Base-by-base conservation (phyloP, 2,888 invertebrate species). In the Elaeidobius kamerunicus region DNA sequence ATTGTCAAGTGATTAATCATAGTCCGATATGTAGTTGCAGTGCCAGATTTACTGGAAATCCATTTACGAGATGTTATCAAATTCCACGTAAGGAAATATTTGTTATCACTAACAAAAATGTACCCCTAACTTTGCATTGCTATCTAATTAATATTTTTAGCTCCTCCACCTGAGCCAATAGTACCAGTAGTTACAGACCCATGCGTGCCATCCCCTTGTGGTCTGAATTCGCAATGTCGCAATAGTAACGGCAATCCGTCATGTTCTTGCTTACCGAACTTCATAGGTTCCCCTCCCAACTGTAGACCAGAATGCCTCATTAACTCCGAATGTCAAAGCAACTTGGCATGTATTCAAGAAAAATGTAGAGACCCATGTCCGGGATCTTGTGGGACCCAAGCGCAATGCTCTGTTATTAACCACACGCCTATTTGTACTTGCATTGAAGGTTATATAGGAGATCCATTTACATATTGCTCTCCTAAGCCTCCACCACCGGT, bases 341-440 rank as follows among this genome's bases (percentile, higher is more conserved):
- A 83, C 58, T 75, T 80, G 64, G 86, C 88, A 2, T 88, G 88
- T 64, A 83, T 83, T 41, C 83, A 81, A 68, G 81, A 85, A 66
- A 85, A 83, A 68, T 89, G 89, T 71, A 73, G 77, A 42, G 83
- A 89, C 70, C 88, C 89, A 1, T 89, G 90, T 64, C 84, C 84
- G 1, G 87, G 86, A 38, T 82, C 85, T 4, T 90, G 90, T 70
- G 90, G 88, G 20, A 69, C 81, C 48, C 81, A 81, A 58, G 86
- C 89, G 1, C 73, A 81, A 56, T 91, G 90, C 64, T 78, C 77
- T 67, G 86, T 88, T 14, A 81, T 85, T 61, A 84, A 82, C 64
- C 90, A 90, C 65, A 77, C 84, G n/a, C 86, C 89, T 5, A 82
- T 83, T 61, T 91, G 90, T 67, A 81, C 81, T 36, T 91, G 90